Evolutionary conservation across 2,888 invertebrate genomes (phyloP).

Genomic region (Mongoloraphidia duomilia): DNA sequence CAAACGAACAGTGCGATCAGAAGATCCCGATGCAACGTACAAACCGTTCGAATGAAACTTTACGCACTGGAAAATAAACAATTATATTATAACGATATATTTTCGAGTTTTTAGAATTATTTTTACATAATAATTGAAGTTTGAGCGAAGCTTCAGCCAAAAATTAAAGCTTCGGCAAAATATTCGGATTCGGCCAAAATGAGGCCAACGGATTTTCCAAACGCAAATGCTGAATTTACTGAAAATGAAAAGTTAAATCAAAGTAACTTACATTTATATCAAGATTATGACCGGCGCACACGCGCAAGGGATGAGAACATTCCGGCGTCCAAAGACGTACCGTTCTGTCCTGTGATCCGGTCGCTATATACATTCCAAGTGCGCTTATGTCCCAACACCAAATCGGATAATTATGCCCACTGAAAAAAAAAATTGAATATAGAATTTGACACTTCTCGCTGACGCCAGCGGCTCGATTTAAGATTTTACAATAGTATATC

Average conservation of each 20-base stretch:
- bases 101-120: too few species aligned
- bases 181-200: too few species aligned
- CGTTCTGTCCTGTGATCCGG: slow-evolving; percentile 68
- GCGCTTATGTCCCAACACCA: slow-evolving; percentile 71
- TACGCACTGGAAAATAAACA: slow-evolving; percentile 42
- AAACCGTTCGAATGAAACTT: slow-evolving; percentile 85
- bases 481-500: too few species aligned
- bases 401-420: slow-evolving; percentile 79
- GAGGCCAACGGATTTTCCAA: too few species aligned
- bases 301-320: slow-evolving; percentile 64
- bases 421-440: slow-evolving; percentile 28
- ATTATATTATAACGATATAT: background rate
- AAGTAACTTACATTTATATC: slow-evolving; percentile 65
- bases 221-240: too few species aligned
- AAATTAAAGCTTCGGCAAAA: too few species aligned
- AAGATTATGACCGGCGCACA: slow-evolving; percentile 77
- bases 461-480: too few species aligned
- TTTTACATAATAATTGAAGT: too few species aligned
- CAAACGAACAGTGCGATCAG: slow-evolving; percentile 76
- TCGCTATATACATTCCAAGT: slow-evolving; percentile 55
- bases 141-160: too few species aligned
- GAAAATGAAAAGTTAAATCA: too few species aligned
- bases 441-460: too few species aligned
- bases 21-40: slow-evolving; percentile 80
- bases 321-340: slow-evolving; percentile 72